Base-by-base conservation (phyloP, 2,888 invertebrate species). In the Xanthia togata region DNA sequence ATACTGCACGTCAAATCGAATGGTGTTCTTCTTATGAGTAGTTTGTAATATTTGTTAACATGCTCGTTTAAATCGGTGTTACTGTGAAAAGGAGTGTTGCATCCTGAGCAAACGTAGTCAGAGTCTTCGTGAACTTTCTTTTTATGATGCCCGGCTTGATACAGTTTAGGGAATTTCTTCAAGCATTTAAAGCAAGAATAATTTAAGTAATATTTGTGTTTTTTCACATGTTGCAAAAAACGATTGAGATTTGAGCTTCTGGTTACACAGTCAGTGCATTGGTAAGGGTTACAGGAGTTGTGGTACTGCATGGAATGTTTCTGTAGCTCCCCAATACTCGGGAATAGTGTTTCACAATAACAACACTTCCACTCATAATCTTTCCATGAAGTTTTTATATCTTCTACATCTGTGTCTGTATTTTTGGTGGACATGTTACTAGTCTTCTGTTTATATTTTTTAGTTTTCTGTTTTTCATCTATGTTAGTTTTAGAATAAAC, bases 221-320 rank as follows among this genome's bases (percentile, higher is more conserved):
- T 93, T 87, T 96, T 96, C 0, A 97, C 97, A 88, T 98, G 98
- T 14, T 90, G 83, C 0, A 95, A 14, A 50, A 94, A 95, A 17
- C 83, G 89, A 31, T 93, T 91, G 0, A 95, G 84, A 14, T 88
- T 74, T 55, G 92, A 76, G 71, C 92, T 94, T 6, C 91, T 89
- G 0, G 86, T 83, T 55, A 93, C 93, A 85, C 98, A 98, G 88
- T 97, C 97, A 0, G 97, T 97, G 89, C 98, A 98, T 89, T 97
- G 95, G 89, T 97, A 98, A 63, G 97, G 96, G n/a, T 97, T 96
- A 70, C 97, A 96, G 81, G 97, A 97, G 79, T 97, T 96, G 88
- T 98, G 98, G 72, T 96, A 95, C 53, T 95, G 93, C 81, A 97
- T 95, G 59, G 97, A 97, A 92, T 98, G 98, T 11, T 94, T 93